Percentiles rank a stretch among this genome's conserved stretches.
Conservation (phyloP, 1,140 invertebrate species). For the Diorhabda elongata region DNA sequence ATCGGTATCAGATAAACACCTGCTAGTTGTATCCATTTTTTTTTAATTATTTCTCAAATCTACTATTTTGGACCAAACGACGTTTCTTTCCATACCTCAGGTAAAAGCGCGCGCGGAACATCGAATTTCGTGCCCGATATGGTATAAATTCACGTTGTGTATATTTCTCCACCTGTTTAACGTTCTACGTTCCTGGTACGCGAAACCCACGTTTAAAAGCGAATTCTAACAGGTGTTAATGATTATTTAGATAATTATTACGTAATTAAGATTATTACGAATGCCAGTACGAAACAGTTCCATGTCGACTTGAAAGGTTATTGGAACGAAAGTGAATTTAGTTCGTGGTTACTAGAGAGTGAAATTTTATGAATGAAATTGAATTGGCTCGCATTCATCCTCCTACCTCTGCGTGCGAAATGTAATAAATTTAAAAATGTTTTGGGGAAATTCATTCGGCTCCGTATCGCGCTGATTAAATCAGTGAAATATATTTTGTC, state of each 20-base stretch:
- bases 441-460: not conserved
- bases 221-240: conserved; percentile 44
- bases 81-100: conserved; percentile 10
- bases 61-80: conserved; percentile 19
- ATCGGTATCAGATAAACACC: no score
- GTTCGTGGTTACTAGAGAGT: conserved; percentile 8
- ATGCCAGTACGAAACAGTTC: conserved; percentile 8
- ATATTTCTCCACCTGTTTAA: conserved; percentile 17
- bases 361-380: conserved; percentile 13
- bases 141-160: conserved; percentile 11
- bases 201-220: conserved; percentile 39
- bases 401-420: conserved; percentile 5
- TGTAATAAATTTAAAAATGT: not conserved
- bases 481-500: not conserved
- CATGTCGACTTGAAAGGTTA: conserved; percentile 4
- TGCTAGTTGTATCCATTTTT: no score
- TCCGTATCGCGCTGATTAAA: not conserved
- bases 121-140: conserved; percentile 20
- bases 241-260: conserved; percentile 30
- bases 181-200: conserved; percentile 29
- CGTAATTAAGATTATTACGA: conserved; percentile 25
- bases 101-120: conserved; percentile 15
- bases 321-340: conserved; percentile 15
- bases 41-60: not conserved
- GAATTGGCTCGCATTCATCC: not conserved